Conservation (phyloP, 1,140 invertebrate genomes). For the Drosophila funebris region DNA sequence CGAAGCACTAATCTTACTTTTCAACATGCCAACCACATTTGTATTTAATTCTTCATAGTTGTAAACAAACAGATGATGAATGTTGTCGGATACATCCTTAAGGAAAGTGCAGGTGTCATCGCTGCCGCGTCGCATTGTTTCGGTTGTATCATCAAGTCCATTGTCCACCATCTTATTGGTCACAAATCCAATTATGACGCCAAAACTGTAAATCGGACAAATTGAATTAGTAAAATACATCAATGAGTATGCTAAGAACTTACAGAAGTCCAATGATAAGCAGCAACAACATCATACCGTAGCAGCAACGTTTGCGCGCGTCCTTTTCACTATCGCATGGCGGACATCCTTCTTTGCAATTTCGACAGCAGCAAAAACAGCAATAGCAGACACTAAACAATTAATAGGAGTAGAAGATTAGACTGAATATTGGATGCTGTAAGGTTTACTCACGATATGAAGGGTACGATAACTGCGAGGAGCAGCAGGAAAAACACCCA, state of each 20-base stretch:
- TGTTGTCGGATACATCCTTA: conserved; percentile 87
- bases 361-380: conserved; percentile 93
- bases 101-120: conserved; percentile 89
- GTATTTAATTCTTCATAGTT: conserved; percentile 90
- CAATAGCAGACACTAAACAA: conserved; percentile 88
- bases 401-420: conserved; percentile 14
- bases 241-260: conserved; percentile 80
- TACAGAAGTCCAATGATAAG: conserved; percentile 91
- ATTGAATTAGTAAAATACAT: conserved; percentile 17
- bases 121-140: conserved; percentile 85
- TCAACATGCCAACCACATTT: conserved; percentile 87
- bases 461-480: conserved; percentile 87
- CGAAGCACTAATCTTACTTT: conserved; percentile 84
- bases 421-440: neutral
- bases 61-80: conserved; percentile 86
- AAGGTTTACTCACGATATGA: conserved; percentile 85
- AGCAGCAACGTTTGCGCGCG: conserved; percentile 89
- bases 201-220: conserved; percentile 84
- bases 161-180: conserved; percentile 92
- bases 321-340: conserved; percentile 93
- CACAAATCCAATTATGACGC: conserved; percentile 94
- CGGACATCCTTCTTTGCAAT: conserved; percentile 89
- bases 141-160: conserved; percentile 87
- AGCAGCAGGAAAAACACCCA: conserved; percentile 86
- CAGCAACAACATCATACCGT: conserved; percentile 89